Evolutionary conservation across 2,797 vertebrate species (phyloP).

Genomic region (Spinus pinus): DNA sequence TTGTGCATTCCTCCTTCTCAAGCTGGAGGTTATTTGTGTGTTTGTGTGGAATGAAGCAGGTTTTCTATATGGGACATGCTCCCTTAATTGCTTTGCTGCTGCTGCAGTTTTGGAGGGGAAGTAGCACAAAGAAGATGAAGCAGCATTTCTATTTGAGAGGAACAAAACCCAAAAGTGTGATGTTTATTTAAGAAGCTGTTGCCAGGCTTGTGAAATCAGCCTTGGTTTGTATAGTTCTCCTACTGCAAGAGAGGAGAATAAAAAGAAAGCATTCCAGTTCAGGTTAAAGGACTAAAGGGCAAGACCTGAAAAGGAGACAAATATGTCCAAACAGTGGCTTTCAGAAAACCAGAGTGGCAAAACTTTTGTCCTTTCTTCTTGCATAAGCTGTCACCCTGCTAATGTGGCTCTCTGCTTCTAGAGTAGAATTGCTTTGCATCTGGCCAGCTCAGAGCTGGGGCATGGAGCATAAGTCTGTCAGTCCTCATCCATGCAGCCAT

Average conservation of each 20-base stretch:
- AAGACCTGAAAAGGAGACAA: not conserved
- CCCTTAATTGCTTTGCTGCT: constrained; percentile 30
- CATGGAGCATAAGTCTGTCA: not conserved
- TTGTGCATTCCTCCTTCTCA: constrained; percentile 43
- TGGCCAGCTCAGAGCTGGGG: not conserved
- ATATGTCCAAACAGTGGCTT: not conserved
- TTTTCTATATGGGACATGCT: not conserved
- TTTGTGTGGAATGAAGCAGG: constrained; percentile 45
- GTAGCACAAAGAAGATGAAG: constrained; percentile 45
- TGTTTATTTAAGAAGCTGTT: constrained; percentile 33
- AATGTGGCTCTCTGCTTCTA: not conserved
- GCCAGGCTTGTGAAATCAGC: not conserved
- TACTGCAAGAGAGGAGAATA: not conserved
- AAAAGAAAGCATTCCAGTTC: not conserved
- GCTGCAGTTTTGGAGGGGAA: constrained; percentile 37
- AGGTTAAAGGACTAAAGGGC: not conserved
- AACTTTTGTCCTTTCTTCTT: not conserved
- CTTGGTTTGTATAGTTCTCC: not conserved
- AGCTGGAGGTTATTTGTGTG: constrained; percentile 31
- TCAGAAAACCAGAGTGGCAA: not conserved
- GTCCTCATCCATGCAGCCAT: not conserved
- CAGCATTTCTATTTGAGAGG: constrained; percentile 3
- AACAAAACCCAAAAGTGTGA: not conserved
- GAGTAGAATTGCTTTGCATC: not conserved
- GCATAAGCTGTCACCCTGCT: not conserved